These are phyloP conservation scores for Piaya cayana DNA, from an alignment of 2,113 vertebrate species.

Conservation along the genomic window DNA sequence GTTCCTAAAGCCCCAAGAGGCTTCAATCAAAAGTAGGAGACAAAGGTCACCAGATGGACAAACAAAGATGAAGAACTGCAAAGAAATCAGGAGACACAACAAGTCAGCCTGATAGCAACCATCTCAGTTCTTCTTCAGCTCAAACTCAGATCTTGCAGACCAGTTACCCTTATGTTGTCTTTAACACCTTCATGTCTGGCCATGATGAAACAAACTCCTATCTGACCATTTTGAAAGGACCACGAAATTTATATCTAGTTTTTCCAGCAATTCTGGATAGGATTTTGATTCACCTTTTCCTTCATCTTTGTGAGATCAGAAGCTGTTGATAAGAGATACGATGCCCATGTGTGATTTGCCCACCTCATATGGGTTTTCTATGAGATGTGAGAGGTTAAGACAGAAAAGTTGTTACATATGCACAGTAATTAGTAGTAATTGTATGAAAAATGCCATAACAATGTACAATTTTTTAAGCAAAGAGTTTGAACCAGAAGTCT, in stretches of 20 bases:
- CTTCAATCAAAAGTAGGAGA: background rate
- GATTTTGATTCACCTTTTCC: background rate
- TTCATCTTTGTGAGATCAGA: background rate
- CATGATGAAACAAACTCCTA: background rate
- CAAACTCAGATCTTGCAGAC: background rate
- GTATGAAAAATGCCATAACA: conserved; percentile 10
- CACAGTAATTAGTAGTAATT: background rate
- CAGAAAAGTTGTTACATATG: background rate
- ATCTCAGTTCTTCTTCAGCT: background rate
- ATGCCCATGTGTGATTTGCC: background rate
- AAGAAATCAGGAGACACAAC: background rate
- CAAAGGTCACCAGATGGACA: background rate
- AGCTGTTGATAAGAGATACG: background rate
- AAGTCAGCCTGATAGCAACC: background rate
- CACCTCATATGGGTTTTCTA: background rate
- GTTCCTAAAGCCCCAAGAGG: background rate
- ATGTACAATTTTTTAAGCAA: background rate
- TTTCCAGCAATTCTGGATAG: background rate
- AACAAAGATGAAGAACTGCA: conserved; percentile 11
- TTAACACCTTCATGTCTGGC: background rate
- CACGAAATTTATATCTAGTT: background rate
- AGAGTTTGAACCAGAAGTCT: background rate
- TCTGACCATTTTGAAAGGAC: background rate
- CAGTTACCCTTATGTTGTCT: background rate
- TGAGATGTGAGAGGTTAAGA: background rate